Base-by-base conservation (phyloP, 2,797 vertebrate genomes). In the Otolemur crassicaudatus region DNA sequence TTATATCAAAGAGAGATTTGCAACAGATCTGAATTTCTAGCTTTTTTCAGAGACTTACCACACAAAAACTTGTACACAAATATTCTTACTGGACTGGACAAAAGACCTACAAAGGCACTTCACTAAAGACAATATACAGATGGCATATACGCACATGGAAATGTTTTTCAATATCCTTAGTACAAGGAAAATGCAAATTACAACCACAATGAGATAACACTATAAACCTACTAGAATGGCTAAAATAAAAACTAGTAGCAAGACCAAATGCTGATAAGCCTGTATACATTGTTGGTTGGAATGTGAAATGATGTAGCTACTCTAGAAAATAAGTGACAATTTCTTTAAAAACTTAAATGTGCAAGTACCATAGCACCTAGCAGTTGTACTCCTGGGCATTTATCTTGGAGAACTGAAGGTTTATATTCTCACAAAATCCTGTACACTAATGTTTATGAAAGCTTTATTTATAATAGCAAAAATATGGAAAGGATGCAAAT, bases 291-390 rank as follows among this genome's bases (percentile, higher is more conserved):
- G 37, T n/a, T 37, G 19, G 31, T 49, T n/a, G 34, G 67, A 46
- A 75, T 17, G n/a, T 37, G 31, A 83, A 34, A 34, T 20, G 5
- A 29, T 37, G 17, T 27, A 60, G 49, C 37, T 27, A 31, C 37
- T 77, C 31, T 61, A 20, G 40, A 46, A 90, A 70, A 49, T 40
- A 37, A 37, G 75, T 40, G 10, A 16, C 80, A 85, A 56, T 90
- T 72, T 94, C 81, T 72, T 79, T 56, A 85, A 77, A 77, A 77
- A 90, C 49, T 34, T 40, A 79, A 94, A 77, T n/a, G 23, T 5
- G 13, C 31, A 49, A 76, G 40, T 53, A 69, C n/a, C 16, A 53
- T 16, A 46, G 61, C 63, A 60, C 19, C 17, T 27, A 69, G 72
- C 40, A 40, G 31, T 11, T 67, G 19, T 27, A 61, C 63, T 90